A percentile compares a stretch with the other conserved stretches of the same genome.
These are phyloP conservation scores for Gisinianus flammeolus DNA, from an alignment of 2,888 invertebrate genomes.

Conservation along the genomic window DNA sequence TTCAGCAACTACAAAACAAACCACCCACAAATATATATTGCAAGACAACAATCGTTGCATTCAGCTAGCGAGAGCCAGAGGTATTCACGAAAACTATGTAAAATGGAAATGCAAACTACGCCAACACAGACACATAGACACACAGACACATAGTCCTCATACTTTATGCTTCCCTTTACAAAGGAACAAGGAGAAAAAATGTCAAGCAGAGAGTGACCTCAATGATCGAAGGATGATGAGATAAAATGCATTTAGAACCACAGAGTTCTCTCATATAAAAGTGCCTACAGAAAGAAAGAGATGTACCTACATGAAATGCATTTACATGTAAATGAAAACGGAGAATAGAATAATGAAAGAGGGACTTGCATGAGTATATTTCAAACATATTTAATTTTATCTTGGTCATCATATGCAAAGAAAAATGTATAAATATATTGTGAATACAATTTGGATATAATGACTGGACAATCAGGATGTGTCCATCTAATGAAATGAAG, in stretches of 20 bases:
- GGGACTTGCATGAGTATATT: neutral
- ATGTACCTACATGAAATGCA: neutral
- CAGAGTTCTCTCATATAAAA: neutral
- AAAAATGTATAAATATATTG: neutral
- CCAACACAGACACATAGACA: neutral
- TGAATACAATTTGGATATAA: neutral
- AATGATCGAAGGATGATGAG: neutral
- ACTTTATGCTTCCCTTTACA: neutral
- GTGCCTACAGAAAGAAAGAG: no score
- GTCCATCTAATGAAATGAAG: neutral
- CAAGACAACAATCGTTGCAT: no score
- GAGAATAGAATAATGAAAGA: neutral
- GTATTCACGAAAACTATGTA: neutral
- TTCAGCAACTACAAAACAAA: slow-evolving; percentile 1
- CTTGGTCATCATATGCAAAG: neutral
- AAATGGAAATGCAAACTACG: neutral
- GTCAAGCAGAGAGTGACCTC: slow-evolving; percentile 35
- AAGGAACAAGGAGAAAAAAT: slow-evolving; percentile 20
- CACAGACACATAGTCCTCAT: neutral
- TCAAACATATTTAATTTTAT: neutral
- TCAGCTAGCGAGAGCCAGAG: neutral
- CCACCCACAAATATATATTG: slow-evolving; percentile 13
- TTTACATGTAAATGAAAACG: neutral
- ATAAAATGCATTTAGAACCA: neutral
- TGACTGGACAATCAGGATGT: neutral